Evolutionary conservation across 2,797 vertebrate genomes (phyloP).

Genomic region (Notoglanidium macrostoma): DNA sequence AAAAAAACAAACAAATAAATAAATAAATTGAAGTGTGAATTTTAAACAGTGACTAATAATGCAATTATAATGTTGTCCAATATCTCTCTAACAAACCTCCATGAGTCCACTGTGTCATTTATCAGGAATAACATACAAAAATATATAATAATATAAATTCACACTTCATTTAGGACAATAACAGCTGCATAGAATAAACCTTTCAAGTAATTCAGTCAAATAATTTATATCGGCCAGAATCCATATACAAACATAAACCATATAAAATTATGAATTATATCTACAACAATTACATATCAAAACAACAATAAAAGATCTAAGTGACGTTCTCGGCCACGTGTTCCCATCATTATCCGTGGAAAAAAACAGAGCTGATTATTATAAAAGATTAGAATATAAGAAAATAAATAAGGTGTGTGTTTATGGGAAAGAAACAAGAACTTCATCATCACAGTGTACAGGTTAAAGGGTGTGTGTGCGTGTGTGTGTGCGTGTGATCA

Average conservation of each 20-base stretch:
- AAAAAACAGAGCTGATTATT: too few relatives aligned
- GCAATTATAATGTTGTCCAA: neutral
- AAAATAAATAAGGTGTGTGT: neutral
- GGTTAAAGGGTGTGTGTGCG: neutral
- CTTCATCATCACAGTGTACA: neutral
- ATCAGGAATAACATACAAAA: too few relatives aligned
- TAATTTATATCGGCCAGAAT: neutral
- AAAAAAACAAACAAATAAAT: neutral
- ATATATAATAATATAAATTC: neutral
- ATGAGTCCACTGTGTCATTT: too few relatives aligned
- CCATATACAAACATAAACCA: neutral
- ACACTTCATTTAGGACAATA: neutral
- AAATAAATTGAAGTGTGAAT: neutral
- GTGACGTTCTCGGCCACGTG: too few relatives aligned
- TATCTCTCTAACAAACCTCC: neutral
- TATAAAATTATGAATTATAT: too few relatives aligned
- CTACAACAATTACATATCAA: too few relatives aligned
- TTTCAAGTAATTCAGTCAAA: neutral
- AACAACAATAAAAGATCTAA: too few relatives aligned
- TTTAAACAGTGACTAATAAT: neutral
- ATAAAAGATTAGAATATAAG: too few relatives aligned
- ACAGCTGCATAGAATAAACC: neutral
- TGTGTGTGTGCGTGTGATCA: constrained; percentile 55
- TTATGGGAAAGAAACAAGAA: neutral
- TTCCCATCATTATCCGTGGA: too few relatives aligned